Conservation (phyloP, 2,888 invertebrate genomes). For the Microctonus aethiopoides region DNA sequence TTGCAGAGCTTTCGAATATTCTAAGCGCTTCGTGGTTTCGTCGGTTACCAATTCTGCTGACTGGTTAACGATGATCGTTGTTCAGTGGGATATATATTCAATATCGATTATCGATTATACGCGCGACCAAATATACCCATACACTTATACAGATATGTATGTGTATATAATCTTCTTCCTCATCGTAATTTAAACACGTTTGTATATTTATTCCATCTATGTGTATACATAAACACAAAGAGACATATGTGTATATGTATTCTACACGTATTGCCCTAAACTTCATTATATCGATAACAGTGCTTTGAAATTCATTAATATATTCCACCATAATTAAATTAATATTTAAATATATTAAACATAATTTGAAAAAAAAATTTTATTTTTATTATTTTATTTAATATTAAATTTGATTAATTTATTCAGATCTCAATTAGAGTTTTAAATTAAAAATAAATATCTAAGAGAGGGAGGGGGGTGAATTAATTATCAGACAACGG, state of each 20-base stretch:
- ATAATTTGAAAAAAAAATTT: no score
- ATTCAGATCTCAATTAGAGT: no score
- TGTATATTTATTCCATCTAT: neutral
- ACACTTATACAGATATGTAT: neutral
- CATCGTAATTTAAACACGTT: neutral
- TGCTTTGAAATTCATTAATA: no score
- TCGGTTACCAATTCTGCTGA: slow-evolving; percentile 29
- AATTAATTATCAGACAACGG: neutral
- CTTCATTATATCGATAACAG: neutral
- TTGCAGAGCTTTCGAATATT: slow-evolving; percentile 12
- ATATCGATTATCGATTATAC: slow-evolving; percentile 33
- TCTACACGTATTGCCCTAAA: neutral
- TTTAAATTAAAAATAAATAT: no score
- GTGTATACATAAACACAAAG: no score
- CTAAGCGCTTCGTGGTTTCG: slow-evolving; percentile 26
- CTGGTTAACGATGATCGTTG: slow-evolving; percentile 32
- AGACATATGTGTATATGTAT: no score
- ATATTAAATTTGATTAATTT: no score
- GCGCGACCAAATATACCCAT: neutral
- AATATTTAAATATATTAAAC: no score
- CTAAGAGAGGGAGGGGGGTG: accelerated
- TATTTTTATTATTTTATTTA: no score
- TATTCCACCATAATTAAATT: no score
- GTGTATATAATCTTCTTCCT: neutral
- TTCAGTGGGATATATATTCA: slow-evolving; percentile 27